Conservation (phyloP, 2,797 vertebrate genomes). For the Chiloscyllium punctatum region DNA sequence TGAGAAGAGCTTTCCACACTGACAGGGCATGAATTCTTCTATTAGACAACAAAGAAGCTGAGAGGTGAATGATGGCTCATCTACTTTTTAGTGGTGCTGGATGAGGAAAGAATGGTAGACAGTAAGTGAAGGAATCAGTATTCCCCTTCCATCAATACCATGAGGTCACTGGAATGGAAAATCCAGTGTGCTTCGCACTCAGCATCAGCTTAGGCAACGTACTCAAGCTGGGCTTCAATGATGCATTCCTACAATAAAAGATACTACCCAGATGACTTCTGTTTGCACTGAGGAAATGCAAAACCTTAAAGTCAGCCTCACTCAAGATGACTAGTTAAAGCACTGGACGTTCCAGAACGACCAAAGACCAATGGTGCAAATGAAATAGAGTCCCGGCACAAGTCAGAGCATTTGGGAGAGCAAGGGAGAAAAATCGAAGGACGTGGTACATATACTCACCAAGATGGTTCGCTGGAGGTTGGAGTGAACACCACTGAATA, state of each 20-base stretch:
- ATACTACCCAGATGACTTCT: background rate
- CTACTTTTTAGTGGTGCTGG: background rate
- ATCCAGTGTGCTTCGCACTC: background rate
- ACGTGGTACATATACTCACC: slow-evolving; percentile 47
- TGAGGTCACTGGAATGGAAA: background rate
- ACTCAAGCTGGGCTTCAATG: background rate
- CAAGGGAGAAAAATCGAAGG: background rate
- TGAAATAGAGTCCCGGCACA: background rate
- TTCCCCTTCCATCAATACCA: background rate
- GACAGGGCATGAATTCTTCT: background rate
- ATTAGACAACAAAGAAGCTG: background rate
- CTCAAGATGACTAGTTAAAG: background rate
- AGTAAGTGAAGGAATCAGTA: too few species aligned
- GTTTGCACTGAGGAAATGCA: background rate
- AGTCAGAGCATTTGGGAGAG: background rate
- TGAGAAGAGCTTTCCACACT: background rate
- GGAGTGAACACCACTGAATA: slow-evolving; percentile 57
- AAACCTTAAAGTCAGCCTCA: background rate
- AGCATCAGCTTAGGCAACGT: background rate
- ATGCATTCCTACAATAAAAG: background rate
- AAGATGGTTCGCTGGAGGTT: slow-evolving; percentile 63
- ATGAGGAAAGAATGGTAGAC: background rate
- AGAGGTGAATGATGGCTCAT: background rate
- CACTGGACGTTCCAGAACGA: background rate
- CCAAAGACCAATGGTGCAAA: background rate